Base-by-base conservation (phyloP, 1,140 invertebrate species). In the Atta colombica region DNA sequence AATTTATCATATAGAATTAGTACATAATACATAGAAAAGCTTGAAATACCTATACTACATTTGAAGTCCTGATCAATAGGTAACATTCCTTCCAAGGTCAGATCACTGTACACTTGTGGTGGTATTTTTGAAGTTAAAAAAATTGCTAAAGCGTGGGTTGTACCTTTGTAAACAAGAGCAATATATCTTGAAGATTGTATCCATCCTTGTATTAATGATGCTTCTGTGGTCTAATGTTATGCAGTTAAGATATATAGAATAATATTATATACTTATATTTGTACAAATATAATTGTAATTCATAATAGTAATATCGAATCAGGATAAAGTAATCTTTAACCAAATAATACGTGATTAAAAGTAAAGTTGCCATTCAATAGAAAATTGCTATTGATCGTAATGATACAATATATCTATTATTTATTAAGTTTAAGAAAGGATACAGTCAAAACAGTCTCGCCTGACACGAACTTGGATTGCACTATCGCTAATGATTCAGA, bases 31-130 rank as follows among this genome's bases (percentile, higher is more conserved):
- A 74, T 35, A 55, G 4, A 10, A 58, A 72, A 45, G 14, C 35
- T 87, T 60, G n/a, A 69, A 2, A 39, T 95, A 97, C 96, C 97
- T 92, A 97, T 97, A 96, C 97, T 97, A 96, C 97, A 98, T 93
- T 96, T 96, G 94, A 98, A 98, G 90, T 96, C 96, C 88, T 96
- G 96, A 95, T 98, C 97, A 71, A 98, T 96, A n/a, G 97, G 97
- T 88, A 98, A 95, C 61, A 97, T 96, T 92, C 96, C 96, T 94
- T 98, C 97, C 92, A 98, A 96, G 10, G 96, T 96, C 87, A 98
- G 94, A 94, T 98, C 97, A 28, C 96, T 96, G 84, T 97, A 96
- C 35, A 96, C 96, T 93, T 96, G 96, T 14, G 97, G 97, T 89
- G 96, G 96, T 88, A 93, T 95, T 90, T 95, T 95, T 14, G 96